Evolutionary conservation across 2,113 vertebrate genomes (phyloP).

Genomic region (Phaethornis superciliosus): DNA sequence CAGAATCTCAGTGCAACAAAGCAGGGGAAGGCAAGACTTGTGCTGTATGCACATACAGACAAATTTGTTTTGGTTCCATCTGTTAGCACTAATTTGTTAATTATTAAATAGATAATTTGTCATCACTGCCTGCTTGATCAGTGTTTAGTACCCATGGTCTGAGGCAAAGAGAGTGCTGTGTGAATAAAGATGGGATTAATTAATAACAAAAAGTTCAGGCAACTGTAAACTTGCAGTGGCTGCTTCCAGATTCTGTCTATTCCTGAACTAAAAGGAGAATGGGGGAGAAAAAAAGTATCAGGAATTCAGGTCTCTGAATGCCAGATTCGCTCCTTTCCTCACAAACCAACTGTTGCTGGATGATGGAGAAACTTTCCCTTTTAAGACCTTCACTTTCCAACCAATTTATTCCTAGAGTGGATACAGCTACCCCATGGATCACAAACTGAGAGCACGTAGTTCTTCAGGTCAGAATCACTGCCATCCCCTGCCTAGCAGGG

Average conservation of each 20-base stretch:
- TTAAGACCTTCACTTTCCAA: neutral
- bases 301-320: neutral
- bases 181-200: constrained; percentile 75
- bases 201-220: constrained; percentile 68
- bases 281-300: neutral
- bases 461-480: neutral
- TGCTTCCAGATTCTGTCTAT: neutral
- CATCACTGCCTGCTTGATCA: constrained; percentile 67
- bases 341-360: neutral
- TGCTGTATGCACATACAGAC: constrained; percentile 41
- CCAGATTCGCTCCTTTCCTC: neutral
- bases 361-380: neutral
- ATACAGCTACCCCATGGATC: neutral
- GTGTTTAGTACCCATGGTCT: constrained; percentile 75
- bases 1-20: neutral
- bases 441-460: neutral
- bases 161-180: constrained; percentile 51
- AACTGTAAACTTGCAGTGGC: neutral
- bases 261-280: neutral
- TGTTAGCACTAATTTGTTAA: constrained; percentile 79
- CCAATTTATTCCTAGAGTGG: neutral
- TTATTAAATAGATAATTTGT: constrained; percentile 79
- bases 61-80: constrained; percentile 75
- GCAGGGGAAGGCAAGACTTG: neutral
- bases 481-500: rapidly evolving